phyloP scores from a whole-genome alignment of 2,888 invertebrate species.

The Erebia epiphron region DNA sequence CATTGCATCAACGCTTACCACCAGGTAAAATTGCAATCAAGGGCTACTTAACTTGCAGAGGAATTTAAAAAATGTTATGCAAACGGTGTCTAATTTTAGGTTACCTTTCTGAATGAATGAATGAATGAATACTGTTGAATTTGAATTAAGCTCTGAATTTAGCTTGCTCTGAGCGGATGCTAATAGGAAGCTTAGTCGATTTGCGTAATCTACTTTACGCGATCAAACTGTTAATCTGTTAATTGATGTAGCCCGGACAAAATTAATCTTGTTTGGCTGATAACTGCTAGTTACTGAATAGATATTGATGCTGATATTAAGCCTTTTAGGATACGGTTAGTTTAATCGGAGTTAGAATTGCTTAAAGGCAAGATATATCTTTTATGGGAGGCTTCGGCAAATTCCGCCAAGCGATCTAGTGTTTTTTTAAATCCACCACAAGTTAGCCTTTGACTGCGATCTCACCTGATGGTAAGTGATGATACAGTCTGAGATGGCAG shows the following conservation, averaged over 20 bases:
- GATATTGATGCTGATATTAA: conserved; percentile 4
- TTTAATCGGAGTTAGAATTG: background rate
- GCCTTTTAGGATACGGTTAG: background rate
- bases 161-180: conserved; percentile 8
- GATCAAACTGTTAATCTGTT: conserved; percentile 51
- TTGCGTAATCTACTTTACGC: conserved; percentile 37
- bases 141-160: background rate
- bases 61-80: too few species aligned
- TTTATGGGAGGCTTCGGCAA: too few species aligned
- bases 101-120: background rate
- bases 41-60: too few species aligned
- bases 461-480: too few species aligned
- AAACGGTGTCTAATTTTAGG: too few species aligned
- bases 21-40: too few species aligned
- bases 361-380: background rate
- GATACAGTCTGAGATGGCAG: too few species aligned
- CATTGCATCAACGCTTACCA: too few species aligned
- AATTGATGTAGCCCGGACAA: conserved; percentile 49
- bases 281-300: conserved; percentile 11
- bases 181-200: conserved; percentile 22
- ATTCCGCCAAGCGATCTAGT: too few species aligned
- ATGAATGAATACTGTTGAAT: background rate
- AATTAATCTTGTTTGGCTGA: conserved; percentile 14
- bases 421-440: too few species aligned
- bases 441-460: too few species aligned